These are phyloP conservation scores for Drosophila ohnishii DNA, from an alignment of 1,140 invertebrate species.

Conservation along the genomic window DNA sequence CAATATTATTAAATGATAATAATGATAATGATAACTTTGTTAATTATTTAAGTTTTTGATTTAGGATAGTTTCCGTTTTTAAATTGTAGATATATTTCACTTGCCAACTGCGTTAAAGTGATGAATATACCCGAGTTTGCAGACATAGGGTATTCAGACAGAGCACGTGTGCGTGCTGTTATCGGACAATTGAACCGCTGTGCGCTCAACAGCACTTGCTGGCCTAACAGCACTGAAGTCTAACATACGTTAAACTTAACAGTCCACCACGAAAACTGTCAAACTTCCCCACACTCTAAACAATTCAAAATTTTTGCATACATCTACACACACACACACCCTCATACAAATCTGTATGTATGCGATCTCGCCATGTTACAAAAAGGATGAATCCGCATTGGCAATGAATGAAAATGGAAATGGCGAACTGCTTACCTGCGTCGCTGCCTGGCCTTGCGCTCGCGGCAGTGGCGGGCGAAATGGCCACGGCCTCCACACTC, in stretches of 20 bases:
- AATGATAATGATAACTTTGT: no score
- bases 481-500: constrained; percentile 96
- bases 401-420: constrained; percentile 68
- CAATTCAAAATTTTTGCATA: constrained; percentile 58
- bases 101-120: not conserved
- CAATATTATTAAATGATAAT: no score
- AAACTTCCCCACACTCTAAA: constrained; percentile 50
- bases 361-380: constrained; percentile 50
- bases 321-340: constrained; percentile 18
- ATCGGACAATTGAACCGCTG: not conserved
- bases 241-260: constrained; percentile 6
- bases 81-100: not conserved
- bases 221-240: constrained; percentile 6
- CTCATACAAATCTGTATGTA: constrained; percentile 27
- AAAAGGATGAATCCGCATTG: constrained; percentile 29
- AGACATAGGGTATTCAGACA: not conserved
- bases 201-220: constrained; percentile 8
- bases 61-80: not conserved
- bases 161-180: constrained; percentile 34
- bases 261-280: constrained; percentile 25
- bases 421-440: constrained; percentile 65
- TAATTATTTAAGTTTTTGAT: not conserved
- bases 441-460: constrained; percentile 67
- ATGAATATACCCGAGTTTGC: not conserved
- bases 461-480: constrained; percentile 93